Base-by-base conservation (phyloP, 1,140 invertebrate genomes). In the Mycetomoellerius zeteki region DNA sequence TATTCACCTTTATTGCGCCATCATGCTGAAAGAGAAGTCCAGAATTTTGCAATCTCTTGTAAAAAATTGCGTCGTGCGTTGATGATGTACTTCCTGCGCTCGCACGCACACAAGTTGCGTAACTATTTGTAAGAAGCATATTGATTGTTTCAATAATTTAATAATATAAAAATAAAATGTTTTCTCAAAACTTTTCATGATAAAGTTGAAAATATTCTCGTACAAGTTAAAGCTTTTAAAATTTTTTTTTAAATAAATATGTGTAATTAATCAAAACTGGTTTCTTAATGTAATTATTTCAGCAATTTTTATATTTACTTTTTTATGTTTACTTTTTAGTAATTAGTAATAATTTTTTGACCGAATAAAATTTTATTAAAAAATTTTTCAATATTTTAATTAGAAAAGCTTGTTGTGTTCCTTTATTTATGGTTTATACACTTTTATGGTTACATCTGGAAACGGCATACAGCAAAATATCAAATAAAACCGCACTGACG, bases 1-100 rank as follows among this genome's bases (percentile, higher is more conserved):
- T 73, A 60, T 58, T 84, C 80, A 50, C 54, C 37, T 84, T 84
- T 84, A 84, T 73, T 73, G 80, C 69, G 30, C 24, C 54, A 47
- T 37, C 80, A 14, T 24, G 21, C 67, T 47, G 37, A 27, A 56
- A 84, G 30, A 71, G 30, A 16, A 14, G 24, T 73, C 67, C 24
- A 43, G 56, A 43, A 80, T 69, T 69, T 50, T 19, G 65, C 43
- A 69, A 69, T 71, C 14, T 24, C 2, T 14, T 12, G n/a, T 47
- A 43, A 81, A 81, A 81, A 56, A n/a, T 37, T n/a, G n/a, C 56
- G 24, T 50, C 6, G 47, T 37, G 30, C 14, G 6, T 54, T 27
- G 5, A 75, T 3, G 72, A 56, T 56, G 21, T 4, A 21, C 12
- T 64, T 27, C 37, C 16, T 19, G 58, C 43, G 43, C 24, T 4